A percentile compares a stretch with the other conserved stretches of the same genome.
These are phyloP conservation scores for Agapornis roseicollis DNA, from an alignment of 2,113 vertebrate species.

Conservation along the genomic window DNA sequence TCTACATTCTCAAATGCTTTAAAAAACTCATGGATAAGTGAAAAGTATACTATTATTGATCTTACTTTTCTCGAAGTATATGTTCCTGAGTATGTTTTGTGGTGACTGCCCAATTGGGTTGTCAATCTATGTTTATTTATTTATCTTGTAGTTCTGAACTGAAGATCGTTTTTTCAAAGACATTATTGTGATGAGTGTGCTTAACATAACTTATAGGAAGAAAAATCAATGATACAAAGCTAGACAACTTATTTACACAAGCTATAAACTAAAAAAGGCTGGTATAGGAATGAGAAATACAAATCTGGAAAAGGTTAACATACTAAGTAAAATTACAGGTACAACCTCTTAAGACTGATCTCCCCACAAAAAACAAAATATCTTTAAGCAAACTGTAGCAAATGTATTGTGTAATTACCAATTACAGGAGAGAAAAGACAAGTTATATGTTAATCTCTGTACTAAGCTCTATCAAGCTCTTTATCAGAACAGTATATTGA, in stretches of 20 bases:
- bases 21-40: neutral
- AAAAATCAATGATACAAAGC: neutral
- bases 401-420: neutral
- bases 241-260: neutral
- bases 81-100: neutral
- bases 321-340: neutral
- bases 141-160: neutral
- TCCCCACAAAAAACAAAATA: neutral
- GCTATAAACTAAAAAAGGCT: neutral
- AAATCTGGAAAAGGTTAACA: neutral
- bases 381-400: neutral
- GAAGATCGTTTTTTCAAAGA: neutral
- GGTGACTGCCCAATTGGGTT: rapidly evolving
- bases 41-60: neutral
- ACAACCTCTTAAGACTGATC: neutral
- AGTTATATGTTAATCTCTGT: neutral
- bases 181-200: neutral
- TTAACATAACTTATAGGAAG: neutral
- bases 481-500: neutral
- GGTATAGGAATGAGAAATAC: neutral
- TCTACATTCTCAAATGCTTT: neutral
- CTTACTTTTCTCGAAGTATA: neutral
- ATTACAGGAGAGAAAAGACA: neutral
- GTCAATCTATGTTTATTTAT: neutral
- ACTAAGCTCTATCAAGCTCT: neutral